These are phyloP conservation scores for Lepisosteus oculatus DNA, from an alignment of 2,113 vertebrate genomes.

Conservation along the genomic window DNA sequence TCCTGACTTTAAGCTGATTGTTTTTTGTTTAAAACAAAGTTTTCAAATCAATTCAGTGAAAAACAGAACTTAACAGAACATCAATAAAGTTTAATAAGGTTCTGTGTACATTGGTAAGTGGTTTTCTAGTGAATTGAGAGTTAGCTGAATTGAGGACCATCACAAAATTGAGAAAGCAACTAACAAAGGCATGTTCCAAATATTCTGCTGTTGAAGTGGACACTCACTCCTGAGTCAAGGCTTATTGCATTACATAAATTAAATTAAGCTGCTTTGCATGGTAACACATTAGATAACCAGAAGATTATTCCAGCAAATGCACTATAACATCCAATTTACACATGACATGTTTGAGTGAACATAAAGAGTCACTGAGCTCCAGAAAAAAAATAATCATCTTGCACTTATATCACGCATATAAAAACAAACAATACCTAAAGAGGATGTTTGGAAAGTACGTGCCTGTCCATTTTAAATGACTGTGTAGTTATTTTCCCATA, in stretches of 20 bases:
- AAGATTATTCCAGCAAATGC: background rate
- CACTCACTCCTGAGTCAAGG: constrained; percentile 2
- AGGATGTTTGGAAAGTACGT: background rate
- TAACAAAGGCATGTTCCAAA: background rate
- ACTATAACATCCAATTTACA: background rate
- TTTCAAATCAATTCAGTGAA: constrained; percentile 25
- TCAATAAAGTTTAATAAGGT: constrained; percentile 8
- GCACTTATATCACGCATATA: background rate
- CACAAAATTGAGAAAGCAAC: background rate
- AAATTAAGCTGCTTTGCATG: constrained; percentile 17
- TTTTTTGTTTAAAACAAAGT: constrained; percentile 1
- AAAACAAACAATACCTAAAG: background rate
- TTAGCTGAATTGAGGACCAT: background rate
- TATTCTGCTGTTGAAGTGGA: background rate
- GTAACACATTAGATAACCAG: constrained; percentile 5
- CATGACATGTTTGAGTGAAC: constrained; percentile 1
- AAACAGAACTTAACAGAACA: constrained; percentile 22
- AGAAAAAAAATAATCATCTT: background rate
- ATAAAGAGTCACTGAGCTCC: background rate
- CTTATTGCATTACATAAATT: constrained; percentile 13
- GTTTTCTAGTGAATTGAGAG: constrained; percentile 4
- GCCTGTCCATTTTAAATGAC: too few relatives aligned
- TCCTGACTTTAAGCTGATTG: background rate
- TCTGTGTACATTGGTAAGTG: background rate
- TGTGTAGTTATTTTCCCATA: too few relatives aligned